Base-by-base conservation (phyloP, 2,888 invertebrate species). In the Polyommatus icarus region DNA sequence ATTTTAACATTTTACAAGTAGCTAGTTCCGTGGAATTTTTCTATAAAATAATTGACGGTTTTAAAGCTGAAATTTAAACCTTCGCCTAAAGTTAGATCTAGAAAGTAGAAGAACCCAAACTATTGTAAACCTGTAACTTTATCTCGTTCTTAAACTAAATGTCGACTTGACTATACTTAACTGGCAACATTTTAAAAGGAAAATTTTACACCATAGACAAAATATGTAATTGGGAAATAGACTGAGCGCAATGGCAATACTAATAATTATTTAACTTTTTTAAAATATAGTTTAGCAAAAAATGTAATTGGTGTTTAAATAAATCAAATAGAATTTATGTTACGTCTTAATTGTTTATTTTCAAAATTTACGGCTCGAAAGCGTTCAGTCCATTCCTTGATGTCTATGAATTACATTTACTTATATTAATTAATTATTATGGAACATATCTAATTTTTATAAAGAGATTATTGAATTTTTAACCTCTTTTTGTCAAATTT, bases 401-500 rank as follows among this genome's bases (percentile, higher is more conserved):
- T 67, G 67, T 67, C 29, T 67, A 67, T 67, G 50, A 75, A 20
- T 75, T 75, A 54, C 54, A 73, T 50, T 73, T 73, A 73, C 15
- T 73, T 73, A 72, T n/a, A 36, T 46, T 72, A 59, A 59, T 59
- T 59, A 24, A 24, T 73, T 29, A 75, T 75, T 75, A 75, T 29
- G 18, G 46, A 75, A 75, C 93, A 93, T 92, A 93, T 93, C 93
- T 87, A 89, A 88, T 91, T 91, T 90, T 90, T 89, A 89, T 87
- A 90, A 82, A 80, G 83, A 86, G 85, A 81, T 80, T 87, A 84
- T 83, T 85, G 84, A 83, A 84, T 85, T 81, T 81, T 82, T 80
- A 80, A 86, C 85, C 86, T 87, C 83, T 84, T 87, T 88, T 90
- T 84, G 82, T 84, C 82, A 80, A 81, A 80, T 84, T 83, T 83